Evolutionary conservation across 2,113 vertebrate genomes (phyloP).

Genomic region (Oreochromis spilurus): DNA sequence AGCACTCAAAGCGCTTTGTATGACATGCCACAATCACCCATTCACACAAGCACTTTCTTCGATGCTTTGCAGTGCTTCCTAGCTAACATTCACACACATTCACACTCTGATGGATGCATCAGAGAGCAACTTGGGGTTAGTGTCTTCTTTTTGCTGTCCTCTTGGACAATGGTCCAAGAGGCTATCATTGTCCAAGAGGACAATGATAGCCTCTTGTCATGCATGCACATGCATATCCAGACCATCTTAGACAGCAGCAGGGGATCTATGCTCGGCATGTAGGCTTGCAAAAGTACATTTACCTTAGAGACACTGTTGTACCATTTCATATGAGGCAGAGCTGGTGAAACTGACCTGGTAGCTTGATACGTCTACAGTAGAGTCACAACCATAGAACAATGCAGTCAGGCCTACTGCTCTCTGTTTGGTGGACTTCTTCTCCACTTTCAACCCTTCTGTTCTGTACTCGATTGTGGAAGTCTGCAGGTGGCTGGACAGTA

Average conservation of each 20-base stretch:
- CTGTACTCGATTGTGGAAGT: fast-evolving
- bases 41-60: background rate
- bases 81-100: background rate
- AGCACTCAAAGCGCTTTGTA: background rate
- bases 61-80: background rate
- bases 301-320: background rate
- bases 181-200: background rate
- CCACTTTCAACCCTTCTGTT: background rate
- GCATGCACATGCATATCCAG: background rate
- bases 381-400: background rate
- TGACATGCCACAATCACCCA: background rate
- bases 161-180: background rate
- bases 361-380: background rate
- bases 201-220: background rate
- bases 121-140: background rate
- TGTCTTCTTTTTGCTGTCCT: background rate
- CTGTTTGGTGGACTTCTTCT: background rate
- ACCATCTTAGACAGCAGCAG: background rate
- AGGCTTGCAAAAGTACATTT: background rate
- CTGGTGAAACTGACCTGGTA: background rate
- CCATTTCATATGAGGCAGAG: background rate
- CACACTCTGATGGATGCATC: background rate
- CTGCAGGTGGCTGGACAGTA: background rate
- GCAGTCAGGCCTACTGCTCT: background rate
- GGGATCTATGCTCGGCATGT: too few species aligned